Base-by-base conservation (phyloP, 1,140 invertebrate genomes). In the Lordiphosa clarofinis region DNA sequence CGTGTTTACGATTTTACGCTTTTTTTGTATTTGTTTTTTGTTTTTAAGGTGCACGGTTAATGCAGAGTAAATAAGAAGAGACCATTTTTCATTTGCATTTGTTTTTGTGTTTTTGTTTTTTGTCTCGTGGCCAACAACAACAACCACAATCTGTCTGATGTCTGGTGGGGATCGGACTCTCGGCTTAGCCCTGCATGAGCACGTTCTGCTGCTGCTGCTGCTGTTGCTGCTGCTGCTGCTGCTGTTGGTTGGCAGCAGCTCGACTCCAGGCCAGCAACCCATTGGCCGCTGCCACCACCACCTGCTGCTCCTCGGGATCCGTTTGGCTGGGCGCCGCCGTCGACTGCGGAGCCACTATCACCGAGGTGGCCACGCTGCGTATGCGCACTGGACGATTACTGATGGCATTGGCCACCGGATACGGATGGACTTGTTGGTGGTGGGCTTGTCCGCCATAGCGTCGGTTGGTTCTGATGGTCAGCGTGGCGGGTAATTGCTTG, bases 61-160 rank as follows among this genome's bases (percentile, higher is more conserved):
- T 82, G 76, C 76, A 76, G 76, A 81, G 76, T 81, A 81, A 81
- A 81, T 81, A 82, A 81, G 71, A 81, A 81, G 76, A 81, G 76
- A 81, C 76, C 76, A 81, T 81, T 82, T 69, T 72, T 72, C 55
- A 50, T 76, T 70, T 74, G 71, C 64, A 57, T 56, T 53, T 53
- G 60, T 43, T 49, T 60, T 63, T 61, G 65, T 57, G 48, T 38
- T 38, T 40, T 38, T 49, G 42, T 13, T n/a, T 11, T 61, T 36
- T 47, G 33, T 43, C 37, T 49, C 15, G 37, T 42, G 59, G 53
- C 59, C 40, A 36, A 53, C 28, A 38, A 47, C 38, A 55, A 54
- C 55, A 44, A 43, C 35, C 28, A 28, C 33, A 40, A 13, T 37
- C 28, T 53, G n/a, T 36, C 3, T 24, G 19, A 36, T 44, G 39